phyloP scores from a whole-genome alignment of 1,140 invertebrate species.

The Euura saliciscinereae region DNA sequence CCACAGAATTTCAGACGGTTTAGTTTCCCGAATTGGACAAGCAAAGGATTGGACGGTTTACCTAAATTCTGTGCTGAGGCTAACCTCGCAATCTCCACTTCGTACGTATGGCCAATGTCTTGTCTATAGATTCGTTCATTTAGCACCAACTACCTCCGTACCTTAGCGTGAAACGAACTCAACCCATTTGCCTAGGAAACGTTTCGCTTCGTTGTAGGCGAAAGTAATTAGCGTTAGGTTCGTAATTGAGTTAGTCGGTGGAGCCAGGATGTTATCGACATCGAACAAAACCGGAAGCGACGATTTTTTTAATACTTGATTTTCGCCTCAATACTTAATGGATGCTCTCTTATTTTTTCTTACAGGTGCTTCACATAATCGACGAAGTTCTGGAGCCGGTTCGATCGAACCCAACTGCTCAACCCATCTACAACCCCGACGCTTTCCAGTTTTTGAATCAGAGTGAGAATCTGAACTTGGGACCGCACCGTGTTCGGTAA shows the following conservation, averaged over 20 bases:
- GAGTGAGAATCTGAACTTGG: slow-evolving; percentile 76
- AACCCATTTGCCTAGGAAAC: neutral
- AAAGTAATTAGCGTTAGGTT: neutral
- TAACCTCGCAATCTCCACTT: neutral
- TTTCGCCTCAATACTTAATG: neutral
- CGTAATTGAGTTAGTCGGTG: neutral
- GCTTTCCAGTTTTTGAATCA: slow-evolving; percentile 78
- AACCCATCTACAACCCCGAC: slow-evolving; percentile 77
- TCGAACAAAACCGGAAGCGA: neutral
- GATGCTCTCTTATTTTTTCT: slow-evolving; percentile 18
- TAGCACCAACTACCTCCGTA: too few relatives aligned
- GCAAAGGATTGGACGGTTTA: slow-evolving; percentile 1
- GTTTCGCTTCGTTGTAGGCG: neutral
- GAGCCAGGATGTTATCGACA: neutral
- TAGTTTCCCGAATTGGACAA: slow-evolving; percentile 11
- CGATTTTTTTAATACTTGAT: neutral
- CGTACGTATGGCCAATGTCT: neutral
- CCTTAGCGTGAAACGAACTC: too few relatives aligned
- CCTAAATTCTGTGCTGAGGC: neutral
- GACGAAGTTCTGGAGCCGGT: slow-evolving; percentile 81
- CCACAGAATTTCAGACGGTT: neutral
- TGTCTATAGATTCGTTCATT: neutral
- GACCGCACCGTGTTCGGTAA: slow-evolving; percentile 68
- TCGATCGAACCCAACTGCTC: slow-evolving; percentile 62
- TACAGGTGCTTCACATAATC: slow-evolving; percentile 80